Evolutionary conservation across 2,113 vertebrate species (phyloP), one percentile per base, ranked within the genome.

Genomic region (Mobula birostris): DNA sequence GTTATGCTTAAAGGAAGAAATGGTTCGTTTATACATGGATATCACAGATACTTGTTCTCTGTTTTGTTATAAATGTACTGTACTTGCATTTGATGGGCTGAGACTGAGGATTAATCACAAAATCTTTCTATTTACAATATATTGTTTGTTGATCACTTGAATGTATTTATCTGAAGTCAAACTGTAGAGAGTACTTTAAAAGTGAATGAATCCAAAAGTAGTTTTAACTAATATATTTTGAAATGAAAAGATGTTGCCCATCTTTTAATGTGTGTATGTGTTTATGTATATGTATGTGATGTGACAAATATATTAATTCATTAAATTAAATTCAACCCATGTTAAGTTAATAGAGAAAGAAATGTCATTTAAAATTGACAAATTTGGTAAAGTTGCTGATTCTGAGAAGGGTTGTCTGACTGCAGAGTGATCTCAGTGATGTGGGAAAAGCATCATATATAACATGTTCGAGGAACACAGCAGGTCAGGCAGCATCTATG

Each of bases 31-130:
- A 74, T 24, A 40, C 48, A 29, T 74, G 36, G 40, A 32, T 93
- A 76, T 76, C 68, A 6, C 36, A 93, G 68, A 29, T 32, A 56
- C 21, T 56, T 93, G 68, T 56, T 70, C 7, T 29, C 21, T 74
- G 68, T 93, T 48, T 48, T 48, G 32, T 93, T 93, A 74, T 74
- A 93, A 72, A 87, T 87, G 83, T 87, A 61, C 21, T 74, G 68
- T 74, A 74, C 36, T 56, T 93, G 68, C 17, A 92, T 36, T 19
- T 91, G 68, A 92, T 92, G 66, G 68, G 90, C 90, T 29, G 70
- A 56, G 32, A 76, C 32, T 29, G 70, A 93, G 70, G 48, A 56
- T 40, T 40, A 36, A 92, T 92, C 15, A 70, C 19, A 83, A 92
- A 70, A 92, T 36, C 88, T 92, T 70, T 70, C 32, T 72, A 70